phyloP scores from a whole-genome alignment of 2,888 invertebrate species.

The Beris chalybata region DNA sequence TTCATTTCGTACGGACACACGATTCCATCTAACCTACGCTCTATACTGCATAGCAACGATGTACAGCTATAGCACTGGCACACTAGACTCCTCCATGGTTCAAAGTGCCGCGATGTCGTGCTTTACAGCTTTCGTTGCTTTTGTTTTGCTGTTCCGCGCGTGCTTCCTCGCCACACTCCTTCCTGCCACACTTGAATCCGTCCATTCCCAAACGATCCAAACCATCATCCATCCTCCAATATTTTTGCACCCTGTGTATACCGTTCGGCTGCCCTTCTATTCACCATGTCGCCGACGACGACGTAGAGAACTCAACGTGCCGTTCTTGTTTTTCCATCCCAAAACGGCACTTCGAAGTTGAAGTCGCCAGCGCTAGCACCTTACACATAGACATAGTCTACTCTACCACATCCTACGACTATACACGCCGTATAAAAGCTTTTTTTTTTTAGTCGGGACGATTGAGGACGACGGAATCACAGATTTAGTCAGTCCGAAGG shows the following conservation, averaged over 20 bases:
- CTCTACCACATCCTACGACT: constrained; percentile 45
- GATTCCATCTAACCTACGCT: constrained; percentile 2
- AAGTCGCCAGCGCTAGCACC: constrained; percentile 44
- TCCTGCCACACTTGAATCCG: constrained; percentile 41
- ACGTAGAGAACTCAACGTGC: constrained; percentile 47
- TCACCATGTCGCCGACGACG: constrained; percentile 34
- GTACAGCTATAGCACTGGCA: constrained; percentile 19
- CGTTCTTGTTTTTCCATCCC: constrained; percentile 49
- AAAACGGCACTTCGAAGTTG: constrained; percentile 39
- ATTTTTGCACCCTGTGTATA: no score
- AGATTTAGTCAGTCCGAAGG: constrained; percentile 41
- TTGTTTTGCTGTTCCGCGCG: constrained; percentile 46
- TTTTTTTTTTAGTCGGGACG: constrained; percentile 17
- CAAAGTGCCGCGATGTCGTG: constrained; percentile 47
- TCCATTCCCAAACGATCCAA: constrained; percentile 39
- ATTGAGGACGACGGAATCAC: constrained; percentile 3
- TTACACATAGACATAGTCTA: constrained; percentile 36
- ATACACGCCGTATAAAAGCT: constrained; percentile 11
- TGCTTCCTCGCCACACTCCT: constrained; percentile 45
- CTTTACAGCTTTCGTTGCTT: constrained; percentile 45
- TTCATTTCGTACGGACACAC: constrained; percentile 13
- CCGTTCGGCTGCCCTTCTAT: constrained; percentile 24
- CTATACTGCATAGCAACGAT: constrained; percentile 5
- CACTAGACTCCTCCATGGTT: constrained; percentile 40
- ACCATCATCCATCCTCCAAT: no score